Conservation (phyloP, 2,113 vertebrate species). For the Aphelocoma coerulescens region DNA sequence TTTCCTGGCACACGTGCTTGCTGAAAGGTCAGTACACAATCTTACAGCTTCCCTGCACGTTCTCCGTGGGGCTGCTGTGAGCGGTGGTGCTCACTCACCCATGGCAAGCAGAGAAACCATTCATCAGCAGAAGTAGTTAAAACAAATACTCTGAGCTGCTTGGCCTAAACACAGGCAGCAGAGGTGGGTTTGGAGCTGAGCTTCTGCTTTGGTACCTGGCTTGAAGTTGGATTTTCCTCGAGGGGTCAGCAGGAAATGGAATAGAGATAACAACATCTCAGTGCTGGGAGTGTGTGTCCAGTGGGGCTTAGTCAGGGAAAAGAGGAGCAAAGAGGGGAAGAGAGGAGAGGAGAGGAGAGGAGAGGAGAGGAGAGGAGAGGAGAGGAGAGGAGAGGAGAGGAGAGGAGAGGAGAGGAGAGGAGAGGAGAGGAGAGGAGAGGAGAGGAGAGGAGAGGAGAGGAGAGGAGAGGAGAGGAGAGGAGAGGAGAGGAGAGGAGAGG, state of each 20-base stretch:
- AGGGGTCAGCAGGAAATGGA: not conserved
- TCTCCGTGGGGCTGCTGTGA: not conserved
- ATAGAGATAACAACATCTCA: not conserved
- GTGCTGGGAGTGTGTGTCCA: not conserved
- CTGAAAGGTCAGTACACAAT: conserved; percentile 49
- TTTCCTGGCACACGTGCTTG: not conserved
- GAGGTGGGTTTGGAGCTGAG: not conserved
- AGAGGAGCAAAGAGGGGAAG: not conserved
- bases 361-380: not conserved
- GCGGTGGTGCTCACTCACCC: not conserved
- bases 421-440: not conserved
- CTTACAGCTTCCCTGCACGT: not conserved
- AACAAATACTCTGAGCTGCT: not conserved
- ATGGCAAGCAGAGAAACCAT: not conserved
- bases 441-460: not conserved
- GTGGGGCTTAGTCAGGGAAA: not conserved
- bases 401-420: not conserved
- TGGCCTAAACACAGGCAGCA: not conserved
- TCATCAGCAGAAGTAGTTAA: not conserved
- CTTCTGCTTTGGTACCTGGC: not conserved
- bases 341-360: not conserved
- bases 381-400: not conserved
- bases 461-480: not conserved
- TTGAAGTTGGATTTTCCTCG: not conserved
- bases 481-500: not conserved